Base-by-base conservation (phyloP, 2,888 invertebrate genomes). In the Drosophila borealis region DNA sequence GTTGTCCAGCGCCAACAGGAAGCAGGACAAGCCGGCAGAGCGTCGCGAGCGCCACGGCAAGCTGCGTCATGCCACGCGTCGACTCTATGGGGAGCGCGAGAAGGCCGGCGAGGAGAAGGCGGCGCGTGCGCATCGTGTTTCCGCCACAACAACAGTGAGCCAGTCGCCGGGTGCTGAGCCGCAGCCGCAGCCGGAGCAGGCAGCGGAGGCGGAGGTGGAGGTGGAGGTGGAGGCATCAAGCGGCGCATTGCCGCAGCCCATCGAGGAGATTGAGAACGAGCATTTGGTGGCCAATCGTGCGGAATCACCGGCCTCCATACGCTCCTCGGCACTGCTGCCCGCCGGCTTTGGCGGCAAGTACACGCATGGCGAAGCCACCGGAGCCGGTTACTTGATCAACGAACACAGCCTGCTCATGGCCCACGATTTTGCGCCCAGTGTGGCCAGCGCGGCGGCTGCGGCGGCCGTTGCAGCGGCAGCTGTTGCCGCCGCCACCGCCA, bases 371-470 rank as follows among this genome's bases (percentile, higher is more conserved):
- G 83, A 82, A 6, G 29, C 37, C 5, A 48, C 44, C 5, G 48
- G 45, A 9, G 56, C 41, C 9, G 89, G 89, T 11, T 91, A 91
- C 56, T 57, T 91, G 60, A 78, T 91, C 56, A 91, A 91, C 53
- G 91, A 91, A 59, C 91, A 91, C 42, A 90, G 91, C 73, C 82
- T 91, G 57, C 44, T 91, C 14, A 82, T 91, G 90, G 81, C 91
- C 0, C 91, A 91, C 59, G 91, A 91, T 8, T 91, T 90, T 67
- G 51, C 81, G 4, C 84, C 85, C n/a, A 82, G 54, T 49, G 82
- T 81, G 46, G 79, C 84, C 8, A 85, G 55, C 55, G 82, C 78
- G 36, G 88, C 85, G 3, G 86, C 84, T 9, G 80, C 81, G 4
- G 74, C 80, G 1, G 74, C 78, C 10, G 75, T 82, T 6, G 77